A percentile compares a stretch with the other conserved stretches of the same genome.
phyloP scores from a whole-genome alignment of 1,140 invertebrate genomes.

The Varroa destructor region DNA sequence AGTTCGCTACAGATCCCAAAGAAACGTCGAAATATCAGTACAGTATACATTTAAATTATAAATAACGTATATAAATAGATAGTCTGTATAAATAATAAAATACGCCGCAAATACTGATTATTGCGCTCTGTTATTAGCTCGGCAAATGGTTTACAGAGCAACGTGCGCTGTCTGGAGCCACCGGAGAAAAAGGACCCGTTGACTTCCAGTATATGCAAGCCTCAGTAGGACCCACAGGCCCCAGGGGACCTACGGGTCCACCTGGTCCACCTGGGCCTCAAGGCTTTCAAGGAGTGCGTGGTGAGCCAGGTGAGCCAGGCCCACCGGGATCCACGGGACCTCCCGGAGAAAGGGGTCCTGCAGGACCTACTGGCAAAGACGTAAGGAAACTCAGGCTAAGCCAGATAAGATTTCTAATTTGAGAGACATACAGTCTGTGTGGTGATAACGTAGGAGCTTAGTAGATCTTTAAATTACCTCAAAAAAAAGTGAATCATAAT shows the following conservation, averaged over 20 bases:
- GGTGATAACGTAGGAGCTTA: too few species aligned
- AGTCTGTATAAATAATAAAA: too few species aligned
- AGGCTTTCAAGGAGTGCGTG: constrained; percentile 55
- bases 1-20: too few species aligned
- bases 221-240: constrained; percentile 57
- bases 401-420: constrained; percentile 24
- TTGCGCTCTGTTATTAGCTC: constrained; percentile 30
- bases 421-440: too few species aligned
- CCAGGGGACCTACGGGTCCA: constrained; percentile 54
- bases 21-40: too few species aligned
- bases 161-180: constrained; percentile 50
- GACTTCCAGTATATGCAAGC: constrained; percentile 61
- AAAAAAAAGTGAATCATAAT: too few species aligned
- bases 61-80: too few species aligned
- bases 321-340: constrained; percentile 47
- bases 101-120: too few species aligned
- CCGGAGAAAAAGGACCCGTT: constrained; percentile 58
- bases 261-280: constrained; percentile 63
- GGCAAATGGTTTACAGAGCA: constrained; percentile 48
- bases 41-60: too few species aligned
- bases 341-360: constrained; percentile 50
- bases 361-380: constrained; percentile 61
- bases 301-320: constrained; percentile 57
- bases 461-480: too few species aligned
- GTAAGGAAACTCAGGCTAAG: constrained; percentile 42